Percentiles rank a stretch among this genome's conserved stretches.
phyloP scores from a whole-genome alignment of 2,888 invertebrate species.

The Mechanitis mazaeus region DNA sequence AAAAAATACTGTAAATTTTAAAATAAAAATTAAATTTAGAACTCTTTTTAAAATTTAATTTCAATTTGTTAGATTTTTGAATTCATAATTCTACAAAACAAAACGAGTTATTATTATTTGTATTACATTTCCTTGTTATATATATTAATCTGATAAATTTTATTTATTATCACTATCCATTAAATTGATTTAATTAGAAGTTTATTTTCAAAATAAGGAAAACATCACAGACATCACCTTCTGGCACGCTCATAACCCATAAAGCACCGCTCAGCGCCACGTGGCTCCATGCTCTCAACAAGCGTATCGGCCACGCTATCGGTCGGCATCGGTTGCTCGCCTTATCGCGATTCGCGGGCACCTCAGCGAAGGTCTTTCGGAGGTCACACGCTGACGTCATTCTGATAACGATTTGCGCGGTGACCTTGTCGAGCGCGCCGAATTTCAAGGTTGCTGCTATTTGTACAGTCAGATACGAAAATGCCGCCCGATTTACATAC shows the following conservation, averaged over 20 bases:
- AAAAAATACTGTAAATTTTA: neutral
- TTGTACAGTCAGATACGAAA: slow-evolving; percentile 68
- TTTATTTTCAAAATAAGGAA: too few species aligned
- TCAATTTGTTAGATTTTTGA: too few species aligned
- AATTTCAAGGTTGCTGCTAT: slow-evolving; percentile 74
- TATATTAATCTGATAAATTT: too few species aligned
- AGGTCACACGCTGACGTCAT: slow-evolving; percentile 73
- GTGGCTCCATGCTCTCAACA: slow-evolving; percentile 29
- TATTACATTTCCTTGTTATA: too few species aligned
- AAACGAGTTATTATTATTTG: too few species aligned
- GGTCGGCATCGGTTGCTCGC: slow-evolving; percentile 63
- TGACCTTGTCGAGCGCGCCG: slow-evolving; percentile 74
- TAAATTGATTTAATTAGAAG: too few species aligned
- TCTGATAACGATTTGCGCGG: slow-evolving; percentile 75
- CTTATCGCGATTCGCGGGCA: slow-evolving; percentile 62
- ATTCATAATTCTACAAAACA: too few species aligned
- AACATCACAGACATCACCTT: too few species aligned
- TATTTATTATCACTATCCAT: too few species aligned
- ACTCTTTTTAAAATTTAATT: too few species aligned
- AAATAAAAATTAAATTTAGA: too few species aligned
- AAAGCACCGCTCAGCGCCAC: neutral
- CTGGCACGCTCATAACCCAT: neutral
- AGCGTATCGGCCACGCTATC: slow-evolving; percentile 43
- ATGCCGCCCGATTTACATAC: slow-evolving; percentile 31
- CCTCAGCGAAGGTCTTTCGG: slow-evolving; percentile 60